Evolutionary conservation across 2,113 vertebrate species (phyloP).

Genomic region (Ptychochromis oligacanthus): DNA sequence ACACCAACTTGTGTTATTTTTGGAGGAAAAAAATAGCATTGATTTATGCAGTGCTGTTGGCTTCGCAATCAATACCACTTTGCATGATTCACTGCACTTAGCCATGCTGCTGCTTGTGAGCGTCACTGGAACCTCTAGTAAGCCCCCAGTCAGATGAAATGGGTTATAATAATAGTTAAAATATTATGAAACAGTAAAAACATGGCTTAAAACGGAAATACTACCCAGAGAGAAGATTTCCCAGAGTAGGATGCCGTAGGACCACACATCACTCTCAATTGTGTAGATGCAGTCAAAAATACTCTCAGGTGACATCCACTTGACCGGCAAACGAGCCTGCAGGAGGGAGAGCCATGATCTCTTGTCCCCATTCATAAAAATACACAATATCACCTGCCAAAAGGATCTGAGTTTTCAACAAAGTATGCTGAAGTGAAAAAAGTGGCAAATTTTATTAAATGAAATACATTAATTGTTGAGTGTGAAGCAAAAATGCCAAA

Average conservation of each 20-base stretch:
- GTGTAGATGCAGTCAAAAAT: conserved; percentile 97
- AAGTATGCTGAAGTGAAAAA: background rate
- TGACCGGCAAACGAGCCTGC: conserved; percentile 96
- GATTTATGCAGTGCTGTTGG: background rate
- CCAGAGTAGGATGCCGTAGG: conserved; percentile 97
- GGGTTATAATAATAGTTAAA: conserved; percentile 7
- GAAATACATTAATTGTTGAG: background rate
- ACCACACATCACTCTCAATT: conserved; percentile 98
- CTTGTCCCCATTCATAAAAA: background rate
- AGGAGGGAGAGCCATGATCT: background rate
- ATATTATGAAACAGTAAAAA: conserved; percentile 9
- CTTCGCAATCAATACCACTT: conserved; percentile 24
- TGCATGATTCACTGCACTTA: conserved; percentile 6
- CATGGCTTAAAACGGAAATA: conserved; percentile 29
- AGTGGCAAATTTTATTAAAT: background rate
- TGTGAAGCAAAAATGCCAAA: background rate
- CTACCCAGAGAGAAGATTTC: conserved; percentile 98
- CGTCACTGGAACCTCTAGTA: conserved; percentile 6
- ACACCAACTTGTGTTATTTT: conserved; percentile 8
- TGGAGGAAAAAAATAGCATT: background rate
- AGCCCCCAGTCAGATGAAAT: conserved; percentile 4
- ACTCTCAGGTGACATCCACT: conserved; percentile 99
- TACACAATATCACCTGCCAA: background rate
- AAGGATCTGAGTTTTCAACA: background rate
- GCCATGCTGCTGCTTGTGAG: conserved; percentile 26